A percentile compares a stretch with the other conserved stretches of the same genome.
phyloP scores from a whole-genome alignment of 2,113 vertebrate genomes.

The Pheucticus melanocephalus region DNA sequence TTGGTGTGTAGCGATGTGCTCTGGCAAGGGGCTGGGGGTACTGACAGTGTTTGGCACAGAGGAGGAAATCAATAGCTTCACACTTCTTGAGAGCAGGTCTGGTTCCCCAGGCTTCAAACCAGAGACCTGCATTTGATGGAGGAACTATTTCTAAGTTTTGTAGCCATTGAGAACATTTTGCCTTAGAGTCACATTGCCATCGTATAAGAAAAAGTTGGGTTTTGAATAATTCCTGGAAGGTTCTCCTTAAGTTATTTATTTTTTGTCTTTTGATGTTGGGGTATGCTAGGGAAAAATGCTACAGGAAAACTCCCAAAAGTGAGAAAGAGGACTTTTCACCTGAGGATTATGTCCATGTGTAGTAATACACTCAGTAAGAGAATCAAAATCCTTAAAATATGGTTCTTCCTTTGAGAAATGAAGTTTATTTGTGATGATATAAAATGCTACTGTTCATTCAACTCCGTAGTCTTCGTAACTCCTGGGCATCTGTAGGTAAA shows the following conservation, averaged over 20 bases:
- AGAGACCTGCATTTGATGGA: background rate
- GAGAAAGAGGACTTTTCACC: background rate
- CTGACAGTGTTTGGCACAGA: background rate
- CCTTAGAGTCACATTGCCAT: background rate
- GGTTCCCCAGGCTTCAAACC: background rate
- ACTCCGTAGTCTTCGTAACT: accelerated
- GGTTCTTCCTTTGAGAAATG: background rate
- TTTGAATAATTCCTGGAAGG: background rate
- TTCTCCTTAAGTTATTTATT: background rate
- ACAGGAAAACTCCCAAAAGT: accelerated
- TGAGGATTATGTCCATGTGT: background rate
- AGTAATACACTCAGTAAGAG: background rate
- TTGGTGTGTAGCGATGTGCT: background rate
- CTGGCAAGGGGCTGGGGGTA: background rate
- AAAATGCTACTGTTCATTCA: background rate
- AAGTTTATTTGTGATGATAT: background rate
- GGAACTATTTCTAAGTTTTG: background rate
- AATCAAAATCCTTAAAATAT: background rate
- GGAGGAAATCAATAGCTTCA: background rate
- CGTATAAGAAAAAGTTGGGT: background rate
- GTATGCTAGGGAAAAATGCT: background rate
- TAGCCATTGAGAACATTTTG: background rate
- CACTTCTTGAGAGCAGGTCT: background rate
- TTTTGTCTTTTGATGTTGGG: background rate
- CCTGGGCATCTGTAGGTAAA: background rate